phyloP scores from a whole-genome alignment of 2,888 invertebrate species.

The Pristionchus maxplancki region DNA sequence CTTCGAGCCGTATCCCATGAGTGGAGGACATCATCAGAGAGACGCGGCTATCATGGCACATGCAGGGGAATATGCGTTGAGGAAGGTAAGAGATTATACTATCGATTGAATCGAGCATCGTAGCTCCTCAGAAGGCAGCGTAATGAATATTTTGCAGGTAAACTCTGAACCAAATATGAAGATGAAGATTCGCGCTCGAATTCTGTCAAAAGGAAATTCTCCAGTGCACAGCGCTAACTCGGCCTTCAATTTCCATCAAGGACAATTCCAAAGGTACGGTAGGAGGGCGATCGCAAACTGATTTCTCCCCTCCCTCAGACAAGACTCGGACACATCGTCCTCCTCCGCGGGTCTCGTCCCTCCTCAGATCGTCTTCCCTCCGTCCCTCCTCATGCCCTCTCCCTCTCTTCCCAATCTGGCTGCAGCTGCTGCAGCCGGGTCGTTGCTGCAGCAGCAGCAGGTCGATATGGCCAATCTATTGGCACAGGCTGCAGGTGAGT shows the following conservation, averaged over 20 bases:
- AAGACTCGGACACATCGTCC: constrained; percentile 40
- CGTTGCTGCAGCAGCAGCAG: constrained; percentile 58
- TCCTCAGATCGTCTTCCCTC: constrained; percentile 41
- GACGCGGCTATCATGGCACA: constrained; percentile 41
- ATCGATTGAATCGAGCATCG: neutral
- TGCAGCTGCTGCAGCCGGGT: neutral
- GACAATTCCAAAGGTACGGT: constrained; percentile 42
- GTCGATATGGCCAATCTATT: constrained; percentile 66
- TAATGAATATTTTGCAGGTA: constrained; percentile 62
- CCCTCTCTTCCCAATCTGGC: constrained; percentile 74
- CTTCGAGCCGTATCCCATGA: constrained; percentile 70
- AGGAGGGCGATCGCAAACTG: neutral
- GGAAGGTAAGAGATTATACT: constrained; percentile 28
- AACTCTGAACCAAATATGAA: constrained; percentile 77
- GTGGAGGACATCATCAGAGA: constrained; percentile 52
- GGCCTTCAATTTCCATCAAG: constrained; percentile 52
- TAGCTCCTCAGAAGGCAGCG: no score
- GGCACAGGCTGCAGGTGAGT: constrained; percentile 60
- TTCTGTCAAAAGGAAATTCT: constrained; percentile 71
- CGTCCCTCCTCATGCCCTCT: constrained; percentile 62
- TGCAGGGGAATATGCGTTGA: constrained; percentile 48
- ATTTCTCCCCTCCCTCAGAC: neutral
- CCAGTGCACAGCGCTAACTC: constrained; percentile 59
- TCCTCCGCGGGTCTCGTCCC: constrained; percentile 23
- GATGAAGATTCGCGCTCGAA: constrained; percentile 74